phyloP scores from a whole-genome alignment of 2,797 vertebrate species.

The Enteromius argenteus region DNA sequence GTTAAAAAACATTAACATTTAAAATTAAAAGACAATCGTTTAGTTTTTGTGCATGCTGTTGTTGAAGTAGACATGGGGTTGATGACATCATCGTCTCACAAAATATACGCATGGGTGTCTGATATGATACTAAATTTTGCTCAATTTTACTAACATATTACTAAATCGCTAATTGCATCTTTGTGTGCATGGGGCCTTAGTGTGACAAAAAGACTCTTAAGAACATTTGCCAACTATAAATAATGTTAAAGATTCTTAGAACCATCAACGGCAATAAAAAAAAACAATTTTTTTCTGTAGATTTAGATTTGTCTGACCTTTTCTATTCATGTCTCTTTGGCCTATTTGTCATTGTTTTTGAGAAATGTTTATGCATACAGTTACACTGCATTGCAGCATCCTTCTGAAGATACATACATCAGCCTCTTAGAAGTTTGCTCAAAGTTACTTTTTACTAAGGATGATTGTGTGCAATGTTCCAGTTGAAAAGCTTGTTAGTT shows the following conservation, averaged over 20 bases:
- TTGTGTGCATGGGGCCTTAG: neutral
- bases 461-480: constrained; percentile 32
- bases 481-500: constrained; percentile 39
- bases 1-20: no score
- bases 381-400: constrained; percentile 1
- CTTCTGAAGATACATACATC: neutral
- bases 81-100: no score
- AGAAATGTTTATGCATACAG: neutral
- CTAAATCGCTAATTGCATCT: no score
- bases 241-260: neutral
- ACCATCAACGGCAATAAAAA: neutral
- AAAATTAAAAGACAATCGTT: no score
- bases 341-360: neutral
- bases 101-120: no score
- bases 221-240: neutral
- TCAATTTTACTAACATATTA: no score
- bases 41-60: no score
- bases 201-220: neutral
- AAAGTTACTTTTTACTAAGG: constrained; percentile 30
- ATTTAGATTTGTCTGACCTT: neutral
- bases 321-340: neutral
- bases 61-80: no score
- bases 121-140: no score
- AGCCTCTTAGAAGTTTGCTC: neutral
- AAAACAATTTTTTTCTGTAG: neutral